phyloP scores from a whole-genome alignment of 2,797 vertebrate species.

The Myoxocephalus aenaeus region DNA sequence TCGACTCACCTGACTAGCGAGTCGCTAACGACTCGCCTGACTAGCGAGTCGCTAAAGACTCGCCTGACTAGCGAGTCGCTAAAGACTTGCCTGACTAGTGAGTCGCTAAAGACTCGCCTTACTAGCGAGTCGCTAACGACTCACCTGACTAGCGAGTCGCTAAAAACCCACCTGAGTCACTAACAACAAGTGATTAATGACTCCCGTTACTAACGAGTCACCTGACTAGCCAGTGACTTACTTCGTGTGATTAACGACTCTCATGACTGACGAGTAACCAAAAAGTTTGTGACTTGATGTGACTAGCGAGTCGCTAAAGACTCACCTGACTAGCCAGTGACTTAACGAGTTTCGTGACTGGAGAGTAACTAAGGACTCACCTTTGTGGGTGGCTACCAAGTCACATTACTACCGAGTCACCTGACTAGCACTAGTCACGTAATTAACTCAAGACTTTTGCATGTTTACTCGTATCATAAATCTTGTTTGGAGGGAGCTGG shows the following conservation, averaged over 20 bases:
- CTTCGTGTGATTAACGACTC: background rate
- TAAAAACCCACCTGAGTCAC: too few species aligned
- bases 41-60: too few species aligned
- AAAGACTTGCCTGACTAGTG: too few species aligned
- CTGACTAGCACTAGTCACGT: background rate
- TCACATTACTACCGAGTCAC: background rate
- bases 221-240: too few species aligned
- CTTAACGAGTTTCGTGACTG: background rate
- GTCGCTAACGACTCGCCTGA: too few species aligned
- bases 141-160: background rate
- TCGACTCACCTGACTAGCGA: too few species aligned
- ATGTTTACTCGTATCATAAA: conserved; percentile 2
- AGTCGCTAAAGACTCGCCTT: background rate
- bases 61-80: too few species aligned
- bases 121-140: background rate
- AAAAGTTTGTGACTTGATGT: too few species aligned
- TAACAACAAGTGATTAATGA: too few species aligned
- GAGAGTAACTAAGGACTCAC: background rate
- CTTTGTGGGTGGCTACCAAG: too few species aligned
- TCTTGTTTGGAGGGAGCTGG: conserved; percentile 8
- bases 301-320: background rate
- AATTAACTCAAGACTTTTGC: background rate
- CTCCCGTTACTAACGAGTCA: too few species aligned
- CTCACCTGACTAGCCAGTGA: background rate
- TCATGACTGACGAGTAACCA: too few species aligned